Base-by-base conservation (phyloP, 2,797 vertebrate species). In the Menidia menidia region DNA sequence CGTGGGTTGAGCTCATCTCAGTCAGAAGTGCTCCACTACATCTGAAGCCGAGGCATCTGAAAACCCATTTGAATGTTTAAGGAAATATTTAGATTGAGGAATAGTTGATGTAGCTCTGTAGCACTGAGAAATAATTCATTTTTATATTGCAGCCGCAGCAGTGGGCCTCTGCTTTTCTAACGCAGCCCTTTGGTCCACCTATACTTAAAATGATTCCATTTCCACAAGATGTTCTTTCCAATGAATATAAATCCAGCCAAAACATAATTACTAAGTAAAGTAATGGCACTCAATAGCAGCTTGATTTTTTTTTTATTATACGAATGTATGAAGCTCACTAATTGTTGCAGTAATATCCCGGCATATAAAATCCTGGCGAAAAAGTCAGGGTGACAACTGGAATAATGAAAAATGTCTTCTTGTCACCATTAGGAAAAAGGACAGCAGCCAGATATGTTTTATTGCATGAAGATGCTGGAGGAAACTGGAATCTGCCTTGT, bases 401-500 rank as follows among this genome's bases (percentile, higher is more conserved):
- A 25, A 25, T 25, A 25, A 15, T 14, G 6, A 14, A 32, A 1
- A 25, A 13, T 3, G 51, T 45, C 63, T 56, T 18, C 0, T 47
- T 60, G n/a, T 16, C 11, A 60, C 58, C 39, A 12, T 66, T 81
- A 97, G 96, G 95, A 90, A 4, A 89, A 91, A 10, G 92, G 93
- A 6, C 88, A 96, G 84, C 83, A 92, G 35, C 95, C 97, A 0
- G 97, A 98, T 73, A 97, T 97, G 96, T 95, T 97, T 82, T 98
- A 97, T 90, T 98, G 97, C 89, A 92, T 96, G 92, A 79, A 81
- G 79, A 86, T 98, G 65, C 83, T 98, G 91, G 97, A 98, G 75
- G 96, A 97, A 75, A 98, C 95, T 0, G 97, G 97, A 4, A 97
- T 98, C 87, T 98, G 97, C 45, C 93, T 98, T 0, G 96, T 98